A percentile compares a stretch with the other conserved stretches of the same genome.
These are phyloP conservation scores for Eupsittula cactorum DNA, from an alignment of 2,113 vertebrate genomes.

Conservation along the genomic window DNA sequence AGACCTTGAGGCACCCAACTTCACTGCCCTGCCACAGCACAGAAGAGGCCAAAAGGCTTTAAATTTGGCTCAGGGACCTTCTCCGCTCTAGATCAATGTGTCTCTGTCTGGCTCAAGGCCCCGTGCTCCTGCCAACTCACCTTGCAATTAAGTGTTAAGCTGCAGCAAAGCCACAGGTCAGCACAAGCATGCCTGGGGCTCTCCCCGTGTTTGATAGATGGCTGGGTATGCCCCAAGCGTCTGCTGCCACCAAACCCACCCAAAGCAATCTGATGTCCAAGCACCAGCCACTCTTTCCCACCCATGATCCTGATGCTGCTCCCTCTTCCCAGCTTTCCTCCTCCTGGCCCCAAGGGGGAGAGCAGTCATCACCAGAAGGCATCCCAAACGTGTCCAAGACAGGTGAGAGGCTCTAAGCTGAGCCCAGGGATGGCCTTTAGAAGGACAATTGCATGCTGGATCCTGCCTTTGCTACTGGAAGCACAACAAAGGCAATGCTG, in stretches of 20 bases:
- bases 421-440: not conserved
- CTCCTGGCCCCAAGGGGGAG: not conserved
- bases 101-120: not conserved
- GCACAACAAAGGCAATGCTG: fast-evolving
- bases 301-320: not conserved
- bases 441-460: not conserved
- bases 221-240: fast-evolving
- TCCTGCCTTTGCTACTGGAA: not conserved
- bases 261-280: fast-evolving
- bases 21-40: not conserved
- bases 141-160: not conserved
- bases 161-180: not conserved
- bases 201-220: fast-evolving
- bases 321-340: not conserved
- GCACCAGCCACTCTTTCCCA: not conserved
- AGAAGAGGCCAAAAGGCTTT: not conserved
- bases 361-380: not conserved
- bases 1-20: not conserved
- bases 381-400: fast-evolving
- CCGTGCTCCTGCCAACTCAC: not conserved
- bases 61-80: not conserved
- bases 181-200: not conserved
- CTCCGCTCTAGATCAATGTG: not conserved
- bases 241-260: not conserved
- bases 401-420: not conserved